Evolutionary conservation across 2,888 invertebrate genomes (phyloP).

Genomic region (Drosophila silvestris): DNA sequence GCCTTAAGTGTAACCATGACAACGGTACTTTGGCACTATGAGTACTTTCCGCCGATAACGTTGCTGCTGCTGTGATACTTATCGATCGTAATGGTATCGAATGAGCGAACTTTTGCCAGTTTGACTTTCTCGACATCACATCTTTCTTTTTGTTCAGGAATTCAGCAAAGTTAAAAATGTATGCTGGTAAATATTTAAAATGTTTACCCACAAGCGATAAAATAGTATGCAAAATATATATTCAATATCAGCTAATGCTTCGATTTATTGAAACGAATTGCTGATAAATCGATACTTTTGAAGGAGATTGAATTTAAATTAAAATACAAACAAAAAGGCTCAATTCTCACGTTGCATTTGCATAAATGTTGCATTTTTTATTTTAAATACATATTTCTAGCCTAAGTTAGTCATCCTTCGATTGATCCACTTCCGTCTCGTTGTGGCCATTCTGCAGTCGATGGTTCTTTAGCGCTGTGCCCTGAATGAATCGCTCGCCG

Average conservation of each 20-base stretch:
- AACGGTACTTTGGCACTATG: conserved; percentile 20
- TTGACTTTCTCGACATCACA: background rate
- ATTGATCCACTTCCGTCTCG: conserved; percentile 31
- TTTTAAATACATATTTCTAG: background rate
- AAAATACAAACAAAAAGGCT: background rate
- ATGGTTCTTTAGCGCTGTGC: conserved; percentile 88
- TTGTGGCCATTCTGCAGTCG: conserved; percentile 80
- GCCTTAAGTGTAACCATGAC: conserved; percentile 24
- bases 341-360: background rate
- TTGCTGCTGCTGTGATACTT: background rate
- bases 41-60: conserved; percentile 7
- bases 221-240: background rate
- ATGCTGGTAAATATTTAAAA: background rate
- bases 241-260: background rate
- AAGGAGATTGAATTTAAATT: background rate
- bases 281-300: background rate
- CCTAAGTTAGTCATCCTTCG: conserved; percentile 23
- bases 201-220: background rate
- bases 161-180: background rate
- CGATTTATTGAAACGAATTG: background rate
- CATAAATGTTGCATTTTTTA: background rate
- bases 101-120: background rate
- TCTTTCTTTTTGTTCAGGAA: background rate
- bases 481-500: conserved; percentile 90
- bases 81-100: conserved; percentile 7